Evolutionary conservation across 2,888 invertebrate species (phyloP).

Genomic region (Drosophila melanosoma): DNA sequence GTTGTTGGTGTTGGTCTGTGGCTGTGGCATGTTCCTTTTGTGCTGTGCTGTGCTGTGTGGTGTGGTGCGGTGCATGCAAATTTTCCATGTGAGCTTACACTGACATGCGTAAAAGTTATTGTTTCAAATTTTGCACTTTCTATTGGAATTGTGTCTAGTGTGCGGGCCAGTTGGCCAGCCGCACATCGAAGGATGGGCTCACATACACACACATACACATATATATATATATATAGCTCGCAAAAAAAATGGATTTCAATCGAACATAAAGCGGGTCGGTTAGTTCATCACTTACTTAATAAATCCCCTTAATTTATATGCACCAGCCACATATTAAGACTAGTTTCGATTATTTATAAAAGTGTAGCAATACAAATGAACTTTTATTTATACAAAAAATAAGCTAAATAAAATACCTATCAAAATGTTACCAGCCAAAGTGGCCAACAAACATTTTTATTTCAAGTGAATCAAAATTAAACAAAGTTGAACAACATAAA

Average conservation of each 20-base stretch:
- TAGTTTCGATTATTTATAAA: not conserved
- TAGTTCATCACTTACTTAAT: not conserved
- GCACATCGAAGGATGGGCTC: constrained; percentile 20
- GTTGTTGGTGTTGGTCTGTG: not conserved
- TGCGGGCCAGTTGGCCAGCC: constrained; percentile 28
- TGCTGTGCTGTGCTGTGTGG: constrained; percentile 16
- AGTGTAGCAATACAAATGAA: not conserved
- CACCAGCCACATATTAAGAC: not conserved
- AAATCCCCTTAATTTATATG: not conserved
- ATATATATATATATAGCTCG: not conserved
- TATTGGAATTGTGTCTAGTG: constrained; percentile 52
- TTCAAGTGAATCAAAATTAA: constrained; percentile 9
- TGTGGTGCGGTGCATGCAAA: constrained; percentile 53
- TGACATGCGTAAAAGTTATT: constrained; percentile 78
- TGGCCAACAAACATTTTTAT: constrained; percentile 14
- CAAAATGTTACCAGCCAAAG: constrained; percentile 6
- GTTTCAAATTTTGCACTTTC: constrained; percentile 75
- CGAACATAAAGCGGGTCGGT: not conserved
- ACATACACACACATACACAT: not conserved
- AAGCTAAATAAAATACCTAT: constrained; percentile 3
- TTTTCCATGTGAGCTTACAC: constrained; percentile 73
- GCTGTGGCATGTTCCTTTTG: constrained; percentile 16
- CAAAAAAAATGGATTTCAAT: constrained; percentile 45
- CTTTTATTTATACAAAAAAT: not conserved
- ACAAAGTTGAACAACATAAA: constrained; percentile 1